Percentiles rank a stretch among this genome's conserved stretches.
Evolutionary conservation across 2,888 invertebrate species (phyloP).

Genomic region (Chymomyza amoena): DNA sequence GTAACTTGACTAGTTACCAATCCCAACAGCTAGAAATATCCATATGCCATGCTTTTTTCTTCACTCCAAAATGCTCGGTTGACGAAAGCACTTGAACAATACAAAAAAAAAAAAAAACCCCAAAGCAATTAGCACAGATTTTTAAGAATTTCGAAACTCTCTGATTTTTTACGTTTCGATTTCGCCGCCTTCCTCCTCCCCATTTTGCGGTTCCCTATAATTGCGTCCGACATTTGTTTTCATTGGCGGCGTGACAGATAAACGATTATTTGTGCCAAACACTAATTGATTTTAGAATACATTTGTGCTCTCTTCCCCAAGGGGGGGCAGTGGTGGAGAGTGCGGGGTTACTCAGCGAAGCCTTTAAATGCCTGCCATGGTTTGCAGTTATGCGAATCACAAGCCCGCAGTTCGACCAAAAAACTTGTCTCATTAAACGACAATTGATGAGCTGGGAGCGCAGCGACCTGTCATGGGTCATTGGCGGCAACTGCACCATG

Average conservation of each 20-base stretch:
- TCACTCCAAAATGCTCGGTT: conserved; percentile 17
- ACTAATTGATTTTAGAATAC: conserved; percentile 77
- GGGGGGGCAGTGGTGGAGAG: conserved; percentile 9
- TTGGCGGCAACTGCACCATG: conserved; percentile 51
- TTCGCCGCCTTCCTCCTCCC: no score
- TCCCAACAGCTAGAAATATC: no score
- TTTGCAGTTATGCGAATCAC: background rate
- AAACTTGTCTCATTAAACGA: conserved; percentile 74
- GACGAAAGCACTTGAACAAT: conserved; percentile 9
- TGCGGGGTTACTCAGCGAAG: conserved; percentile 29
- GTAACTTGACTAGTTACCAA: no score
- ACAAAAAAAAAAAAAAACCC: background rate
- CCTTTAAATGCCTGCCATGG: conserved; percentile 15
- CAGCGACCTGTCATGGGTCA: conserved; percentile 76
- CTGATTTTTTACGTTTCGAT: conserved; percentile 18
- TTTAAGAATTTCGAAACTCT: conserved; percentile 16
- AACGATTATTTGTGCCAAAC: conserved; percentile 75
- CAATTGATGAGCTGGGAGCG: conserved; percentile 75
- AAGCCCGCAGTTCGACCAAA: background rate
- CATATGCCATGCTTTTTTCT: no score
- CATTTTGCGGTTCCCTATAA: conserved; percentile 25
- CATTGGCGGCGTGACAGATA: conserved; percentile 68
- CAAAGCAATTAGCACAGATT: conserved; percentile 32
- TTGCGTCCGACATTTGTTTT: conserved; percentile 14
- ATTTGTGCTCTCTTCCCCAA: conserved; percentile 43